Conservation (phyloP, 2,888 invertebrate species). For the Clepsis dumicolana region DNA sequence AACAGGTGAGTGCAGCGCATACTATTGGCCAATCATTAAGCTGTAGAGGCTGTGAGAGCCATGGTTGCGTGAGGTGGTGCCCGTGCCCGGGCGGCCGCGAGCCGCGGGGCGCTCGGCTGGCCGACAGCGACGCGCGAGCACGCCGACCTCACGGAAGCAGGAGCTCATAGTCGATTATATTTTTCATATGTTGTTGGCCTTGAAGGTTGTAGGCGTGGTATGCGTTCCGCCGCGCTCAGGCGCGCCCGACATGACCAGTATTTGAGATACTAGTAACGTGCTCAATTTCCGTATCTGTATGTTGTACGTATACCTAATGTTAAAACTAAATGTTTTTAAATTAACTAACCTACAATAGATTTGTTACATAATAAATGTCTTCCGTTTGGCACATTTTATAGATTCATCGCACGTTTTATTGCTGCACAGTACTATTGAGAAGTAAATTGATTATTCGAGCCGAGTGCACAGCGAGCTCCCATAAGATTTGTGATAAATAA, state of each 20-base stretch:
- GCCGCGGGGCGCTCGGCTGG: background rate
- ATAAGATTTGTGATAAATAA: conserved; percentile 78
- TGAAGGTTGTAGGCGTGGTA: conserved; percentile 33
- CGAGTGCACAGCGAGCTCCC: conserved; percentile 82
- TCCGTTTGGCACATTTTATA: conserved; percentile 85
- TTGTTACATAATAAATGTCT: conserved; percentile 93
- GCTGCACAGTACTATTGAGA: conserved; percentile 64
- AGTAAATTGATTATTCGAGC: conserved; percentile 55
- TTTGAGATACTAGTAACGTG: conserved; percentile 78
- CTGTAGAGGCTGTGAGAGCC: conserved; percentile 34
- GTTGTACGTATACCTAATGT: conserved; percentile 77
- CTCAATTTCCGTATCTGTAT: conserved; percentile 84
- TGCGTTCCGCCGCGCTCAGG: conserved; percentile 32
- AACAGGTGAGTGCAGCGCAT: conserved; percentile 61
- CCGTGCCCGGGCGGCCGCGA: background rate
- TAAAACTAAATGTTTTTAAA: conserved; percentile 76
- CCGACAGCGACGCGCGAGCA: background rate
- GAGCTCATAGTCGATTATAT: conserved; percentile 36
- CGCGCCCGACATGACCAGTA: conserved; percentile 60
- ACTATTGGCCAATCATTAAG: conserved; percentile 51
- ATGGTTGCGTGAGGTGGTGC: conserved; percentile 29
- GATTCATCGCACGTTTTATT: conserved; percentile 80
- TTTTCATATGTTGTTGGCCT: conserved; percentile 39
- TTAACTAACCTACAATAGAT: conserved; percentile 91
- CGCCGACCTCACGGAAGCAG: conserved; percentile 20